A percentile compares a stretch with the other conserved stretches of the same genome.
phyloP scores from a whole-genome alignment of 1,140 invertebrate genomes.

The Ooceraea biroi region DNA sequence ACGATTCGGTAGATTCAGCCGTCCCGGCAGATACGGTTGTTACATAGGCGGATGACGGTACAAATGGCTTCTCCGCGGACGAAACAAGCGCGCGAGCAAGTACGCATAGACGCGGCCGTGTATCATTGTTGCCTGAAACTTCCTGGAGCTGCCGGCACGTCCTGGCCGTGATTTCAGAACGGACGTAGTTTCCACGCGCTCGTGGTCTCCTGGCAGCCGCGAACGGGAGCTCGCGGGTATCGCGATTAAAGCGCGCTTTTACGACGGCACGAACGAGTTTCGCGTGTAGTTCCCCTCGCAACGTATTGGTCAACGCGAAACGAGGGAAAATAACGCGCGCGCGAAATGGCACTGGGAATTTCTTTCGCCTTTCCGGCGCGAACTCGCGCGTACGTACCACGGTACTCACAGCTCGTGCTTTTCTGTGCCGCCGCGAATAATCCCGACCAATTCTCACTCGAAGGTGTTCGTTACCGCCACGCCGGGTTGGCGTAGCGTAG shows the following conservation, averaged over 20 bases:
- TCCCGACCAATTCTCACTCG: not conserved
- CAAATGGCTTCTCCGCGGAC: slow-evolving; percentile 29
- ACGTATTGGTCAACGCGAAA: slow-evolving; percentile 4
- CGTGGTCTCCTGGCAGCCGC: not conserved
- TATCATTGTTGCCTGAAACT: slow-evolving; percentile 53
- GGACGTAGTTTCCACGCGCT: slow-evolving; percentile 29
- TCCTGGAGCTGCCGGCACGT: slow-evolving; percentile 46
- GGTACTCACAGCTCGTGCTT: not conserved
- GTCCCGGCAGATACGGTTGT: not conserved
- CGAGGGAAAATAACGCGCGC: not conserved
- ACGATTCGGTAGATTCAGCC: slow-evolving; percentile 46
- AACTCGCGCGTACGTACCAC: not conserved
- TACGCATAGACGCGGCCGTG: slow-evolving; percentile 32
- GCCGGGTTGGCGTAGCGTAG: not conserved
- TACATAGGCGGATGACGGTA: slow-evolving; percentile 28
- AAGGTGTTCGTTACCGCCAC: slow-evolving; percentile 20
- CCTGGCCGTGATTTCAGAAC: slow-evolving; percentile 52
- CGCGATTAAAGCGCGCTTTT: slow-evolving; percentile 45
- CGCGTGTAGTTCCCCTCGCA: not conserved
- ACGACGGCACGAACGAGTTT: slow-evolving; percentile 21
- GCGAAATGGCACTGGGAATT: slow-evolving; percentile 39
- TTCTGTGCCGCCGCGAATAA: slow-evolving; percentile 16
- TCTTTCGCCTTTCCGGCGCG: not conserved
- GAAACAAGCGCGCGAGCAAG: not conserved
- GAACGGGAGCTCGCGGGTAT: slow-evolving; percentile 17